Percentiles rank a stretch among this genome's conserved stretches.
Evolutionary conservation across 2,113 vertebrate genomes (phyloP).

Genomic region (Balaenoptera acutorostrata): DNA sequence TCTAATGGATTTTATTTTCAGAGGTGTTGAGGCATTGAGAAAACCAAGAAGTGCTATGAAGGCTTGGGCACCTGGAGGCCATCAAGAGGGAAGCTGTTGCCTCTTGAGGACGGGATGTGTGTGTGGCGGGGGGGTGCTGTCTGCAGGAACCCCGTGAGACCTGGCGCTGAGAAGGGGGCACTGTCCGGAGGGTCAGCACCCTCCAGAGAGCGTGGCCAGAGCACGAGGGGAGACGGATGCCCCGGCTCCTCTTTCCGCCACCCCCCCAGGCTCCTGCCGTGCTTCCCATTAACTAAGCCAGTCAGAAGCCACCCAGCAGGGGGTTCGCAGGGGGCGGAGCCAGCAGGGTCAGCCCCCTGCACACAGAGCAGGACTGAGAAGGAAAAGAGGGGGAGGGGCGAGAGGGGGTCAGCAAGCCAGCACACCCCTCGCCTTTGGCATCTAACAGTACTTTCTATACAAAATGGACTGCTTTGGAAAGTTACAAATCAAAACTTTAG

Average conservation of each 20-base stretch:
- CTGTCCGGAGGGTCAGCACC: rapidly evolving
- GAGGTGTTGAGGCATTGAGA: neutral
- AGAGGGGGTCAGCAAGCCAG: neutral
- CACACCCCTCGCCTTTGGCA: neutral
- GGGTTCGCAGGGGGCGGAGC: neutral
- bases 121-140: neutral
- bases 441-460: neutral
- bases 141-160: neutral
- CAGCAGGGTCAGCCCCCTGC: neutral
- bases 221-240: neutral
- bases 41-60: neutral
- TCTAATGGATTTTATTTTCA: neutral
- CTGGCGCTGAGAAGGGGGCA: neutral
- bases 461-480: neutral
- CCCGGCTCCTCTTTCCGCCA: neutral
- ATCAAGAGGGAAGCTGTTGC: neutral
- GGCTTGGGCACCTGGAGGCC: neutral
- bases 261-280: neutral
- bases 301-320: neutral
- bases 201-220: neutral
- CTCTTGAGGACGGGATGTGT: neutral
- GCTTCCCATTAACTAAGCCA: neutral
- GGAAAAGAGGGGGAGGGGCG: rapidly evolving
- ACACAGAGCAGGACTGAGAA: neutral
- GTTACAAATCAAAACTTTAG: neutral